Evolutionary conservation across 2,113 vertebrate species (phyloP), one percentile per base, ranked within the genome.

Genomic region (Phrynosoma blainvillii): DNA sequence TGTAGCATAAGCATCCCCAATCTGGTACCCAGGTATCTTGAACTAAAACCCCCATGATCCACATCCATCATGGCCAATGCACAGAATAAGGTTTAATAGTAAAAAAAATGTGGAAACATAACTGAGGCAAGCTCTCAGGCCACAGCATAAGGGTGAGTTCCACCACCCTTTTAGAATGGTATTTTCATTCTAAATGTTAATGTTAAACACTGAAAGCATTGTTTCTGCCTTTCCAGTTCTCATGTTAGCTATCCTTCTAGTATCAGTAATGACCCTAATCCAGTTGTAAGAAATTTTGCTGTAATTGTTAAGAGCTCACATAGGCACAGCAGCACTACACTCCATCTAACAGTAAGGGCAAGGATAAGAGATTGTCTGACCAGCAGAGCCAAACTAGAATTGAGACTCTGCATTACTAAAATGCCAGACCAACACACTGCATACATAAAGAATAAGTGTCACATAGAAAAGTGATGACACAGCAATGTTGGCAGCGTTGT

Each of bases 381-480:
- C 65, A 47, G 59, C 73, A 65, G 25, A 85, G 16, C 32, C 27
- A 32, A 85, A 36, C n/a, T 71, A 77, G 40, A 9, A 32, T 1
- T 0, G 1, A 84, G 70, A 40, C 77, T 10, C 78, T 56, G 84
- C 73, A 3, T 40, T 56, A 89, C 87, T 0, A 27, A 65, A 65
- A 81, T 68, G 13, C 79, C 91, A 90, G 84, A 74, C 75, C 1
- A 82, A 0, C 84, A 85, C n/a, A 68, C 73, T 30, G 40, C 32
- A 76, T 62, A 65, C 23, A 18, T 27, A 84, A 76, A 20, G 20
- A 40, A 16, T 10, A 84, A 56, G 32, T 36, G 70, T 59, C 25
- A 12, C 20, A 27, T 21, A 76, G 25, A n/a, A 20, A 75, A 76
- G 2, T 25, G 52, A 40, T 75, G 52, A 32, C 52, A 54, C 1